Percentiles rank a stretch among this genome's conserved stretches.
phyloP scores from a whole-genome alignment of 2,888 invertebrate species.

The Drosophila putrida region DNA sequence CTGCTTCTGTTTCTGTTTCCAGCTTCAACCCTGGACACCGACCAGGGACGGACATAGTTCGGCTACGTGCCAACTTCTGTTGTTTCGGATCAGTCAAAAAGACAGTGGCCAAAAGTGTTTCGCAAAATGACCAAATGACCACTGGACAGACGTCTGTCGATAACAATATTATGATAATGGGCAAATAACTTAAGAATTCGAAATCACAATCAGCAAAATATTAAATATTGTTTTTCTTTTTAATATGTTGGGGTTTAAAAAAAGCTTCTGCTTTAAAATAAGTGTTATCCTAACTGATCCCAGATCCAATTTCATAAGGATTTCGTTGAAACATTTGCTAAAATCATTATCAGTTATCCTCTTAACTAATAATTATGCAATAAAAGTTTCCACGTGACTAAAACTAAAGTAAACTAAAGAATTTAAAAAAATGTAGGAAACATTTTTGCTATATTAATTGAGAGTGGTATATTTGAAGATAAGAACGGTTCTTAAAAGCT shows the following conservation, averaged over 20 bases:
- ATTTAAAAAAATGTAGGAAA: too few relatives aligned
- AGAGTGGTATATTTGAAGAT: too few relatives aligned
- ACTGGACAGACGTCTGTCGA: slow-evolving; percentile 26
- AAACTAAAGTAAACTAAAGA: too few relatives aligned
- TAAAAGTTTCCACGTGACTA: too few relatives aligned
- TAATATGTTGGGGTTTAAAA: background rate
- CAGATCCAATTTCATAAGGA: too few relatives aligned
- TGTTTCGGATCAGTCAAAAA: background rate
- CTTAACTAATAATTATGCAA: too few relatives aligned
- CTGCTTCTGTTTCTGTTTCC: background rate
- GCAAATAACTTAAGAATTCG: slow-evolving; percentile 7
- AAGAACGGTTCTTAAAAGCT: too few relatives aligned
- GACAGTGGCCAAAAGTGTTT: slow-evolving; percentile 35
- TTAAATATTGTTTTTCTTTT: slow-evolving; percentile 3
- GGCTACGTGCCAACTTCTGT: slow-evolving; percentile 43
- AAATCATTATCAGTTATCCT: too few relatives aligned
- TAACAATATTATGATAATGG: slow-evolving; percentile 14
- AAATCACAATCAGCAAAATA: slow-evolving; percentile 6
- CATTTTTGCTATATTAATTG: too few relatives aligned
- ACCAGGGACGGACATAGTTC: slow-evolving; percentile 8
- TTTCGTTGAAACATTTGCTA: too few relatives aligned
- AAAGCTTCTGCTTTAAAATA: background rate
- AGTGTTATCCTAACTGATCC: too few relatives aligned
- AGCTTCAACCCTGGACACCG: slow-evolving; percentile 7
- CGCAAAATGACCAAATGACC: slow-evolving; percentile 10